Evolutionary conservation across 2,113 vertebrate species (phyloP).

Genomic region (Elachura formosa): DNA sequence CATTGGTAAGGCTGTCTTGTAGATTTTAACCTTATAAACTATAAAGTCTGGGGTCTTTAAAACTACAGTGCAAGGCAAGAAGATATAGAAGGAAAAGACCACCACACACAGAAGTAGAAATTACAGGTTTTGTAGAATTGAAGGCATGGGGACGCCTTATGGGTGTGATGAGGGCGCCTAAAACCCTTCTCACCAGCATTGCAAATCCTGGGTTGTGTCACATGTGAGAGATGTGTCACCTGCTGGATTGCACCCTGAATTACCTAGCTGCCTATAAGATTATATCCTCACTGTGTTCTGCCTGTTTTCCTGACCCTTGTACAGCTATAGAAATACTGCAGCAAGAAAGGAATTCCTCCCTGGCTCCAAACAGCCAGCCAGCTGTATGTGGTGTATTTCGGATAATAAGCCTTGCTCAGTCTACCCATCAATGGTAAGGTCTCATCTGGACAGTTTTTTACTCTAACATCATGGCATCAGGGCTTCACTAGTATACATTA

Average conservation of each 20-base stretch:
- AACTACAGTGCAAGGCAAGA: background rate
- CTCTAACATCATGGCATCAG: background rate
- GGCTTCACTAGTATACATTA: background rate
- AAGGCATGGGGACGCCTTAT: rapidly evolving
- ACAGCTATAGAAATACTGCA: background rate
- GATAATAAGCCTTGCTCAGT: background rate
- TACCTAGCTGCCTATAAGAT: rapidly evolving
- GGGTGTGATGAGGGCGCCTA: background rate
- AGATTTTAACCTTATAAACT: background rate
- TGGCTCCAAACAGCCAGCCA: background rate
- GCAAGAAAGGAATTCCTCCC: background rate
- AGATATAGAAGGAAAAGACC: background rate
- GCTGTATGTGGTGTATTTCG: background rate
- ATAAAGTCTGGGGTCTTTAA: background rate
- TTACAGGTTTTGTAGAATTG: background rate
- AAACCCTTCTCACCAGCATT: background rate
- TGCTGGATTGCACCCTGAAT: background rate
- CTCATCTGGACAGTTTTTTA: background rate
- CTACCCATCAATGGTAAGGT: background rate
- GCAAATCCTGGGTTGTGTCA: background rate
- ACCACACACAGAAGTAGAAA: background rate
- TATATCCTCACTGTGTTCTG: background rate
- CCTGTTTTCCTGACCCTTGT: background rate
- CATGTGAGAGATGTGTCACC: background rate
- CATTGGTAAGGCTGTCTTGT: rapidly evolving